Conservation (phyloP, 2,888 invertebrate species). For the Luperina testacea region DNA sequence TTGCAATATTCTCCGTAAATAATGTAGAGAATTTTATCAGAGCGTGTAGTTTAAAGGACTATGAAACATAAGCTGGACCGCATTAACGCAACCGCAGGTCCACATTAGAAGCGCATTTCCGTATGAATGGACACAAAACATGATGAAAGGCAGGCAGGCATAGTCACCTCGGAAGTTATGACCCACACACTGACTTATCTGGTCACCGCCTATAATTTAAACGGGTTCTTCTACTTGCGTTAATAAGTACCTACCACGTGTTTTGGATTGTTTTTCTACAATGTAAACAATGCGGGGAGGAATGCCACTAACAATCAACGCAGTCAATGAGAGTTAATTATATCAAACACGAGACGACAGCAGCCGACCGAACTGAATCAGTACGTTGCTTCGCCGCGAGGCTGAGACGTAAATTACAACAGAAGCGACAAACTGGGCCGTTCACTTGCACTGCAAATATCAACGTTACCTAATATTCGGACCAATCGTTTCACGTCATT, state of each 20-base stretch:
- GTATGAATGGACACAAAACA: conserved; percentile 75
- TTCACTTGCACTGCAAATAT: conserved; percentile 80
- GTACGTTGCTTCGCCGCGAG: conserved; percentile 68
- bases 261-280: conserved; percentile 70
- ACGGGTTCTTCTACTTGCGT: conserved; percentile 60
- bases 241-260: conserved; percentile 72
- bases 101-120: conserved; percentile 76
- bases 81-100: conserved; percentile 71
- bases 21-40: conserved; percentile 49
- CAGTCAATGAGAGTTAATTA: conserved; percentile 84
- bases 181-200: conserved; percentile 67
- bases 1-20: conserved; percentile 39
- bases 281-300: conserved; percentile 75
- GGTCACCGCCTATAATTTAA: conserved; percentile 51
- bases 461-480: conserved; percentile 78
- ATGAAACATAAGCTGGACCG: conserved; percentile 69
- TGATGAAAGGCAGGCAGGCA: conserved; percentile 69
- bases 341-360: conserved; percentile 79
- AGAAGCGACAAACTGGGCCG: conserved; percentile 76
- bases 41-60: conserved; percentile 62
- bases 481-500: conserved; percentile 77
- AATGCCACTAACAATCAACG: conserved; percentile 72
- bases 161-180: conserved; percentile 70
- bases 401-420: conserved; percentile 79
- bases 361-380: conserved; percentile 65